These are phyloP conservation scores for Myzus persicae DNA, from an alignment of 1,140 invertebrate species.

Conservation along the genomic window DNA sequence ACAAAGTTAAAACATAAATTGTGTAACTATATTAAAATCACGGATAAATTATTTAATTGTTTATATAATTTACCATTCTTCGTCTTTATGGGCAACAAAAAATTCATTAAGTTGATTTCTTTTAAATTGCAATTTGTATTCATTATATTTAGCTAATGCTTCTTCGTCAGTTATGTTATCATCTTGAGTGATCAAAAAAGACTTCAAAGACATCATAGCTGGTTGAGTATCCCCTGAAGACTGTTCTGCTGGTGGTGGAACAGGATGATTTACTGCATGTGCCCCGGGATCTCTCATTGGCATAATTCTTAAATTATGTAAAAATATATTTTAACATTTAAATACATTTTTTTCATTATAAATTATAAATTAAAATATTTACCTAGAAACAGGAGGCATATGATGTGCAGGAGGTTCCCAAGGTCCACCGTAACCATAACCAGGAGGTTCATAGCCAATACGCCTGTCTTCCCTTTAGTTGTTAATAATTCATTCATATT, in stretches of 20 bases:
- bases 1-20: constrained; percentile 59
- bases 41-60: background rate
- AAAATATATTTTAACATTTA: background rate
- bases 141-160: constrained; percentile 96
- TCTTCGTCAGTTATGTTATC: constrained; percentile 97
- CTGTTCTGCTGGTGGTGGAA: constrained; percentile 29
- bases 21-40: background rate
- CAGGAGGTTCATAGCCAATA: constrained; percentile 57
- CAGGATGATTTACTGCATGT: constrained; percentile 37
- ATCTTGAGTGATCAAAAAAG: constrained; percentile 94
- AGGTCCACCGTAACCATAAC: constrained; percentile 50
- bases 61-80: constrained; percentile 89
- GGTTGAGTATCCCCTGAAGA: constrained; percentile 76
- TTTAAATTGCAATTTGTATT: constrained; percentile 97
- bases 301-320: constrained; percentile 27
- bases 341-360: no score
- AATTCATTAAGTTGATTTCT: constrained; percentile 97
- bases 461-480: constrained; percentile 63
- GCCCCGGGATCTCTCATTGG: constrained; percentile 41
- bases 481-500: background rate
- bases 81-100: constrained; percentile 98
- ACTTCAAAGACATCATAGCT: constrained; percentile 97
- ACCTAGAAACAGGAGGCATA: constrained; percentile 58
- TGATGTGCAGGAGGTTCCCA: constrained; percentile 56
- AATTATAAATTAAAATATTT: background rate